Evolutionary conservation across 1,140 invertebrate species (phyloP).

Genomic region (Octopus bimaculoides): DNA sequence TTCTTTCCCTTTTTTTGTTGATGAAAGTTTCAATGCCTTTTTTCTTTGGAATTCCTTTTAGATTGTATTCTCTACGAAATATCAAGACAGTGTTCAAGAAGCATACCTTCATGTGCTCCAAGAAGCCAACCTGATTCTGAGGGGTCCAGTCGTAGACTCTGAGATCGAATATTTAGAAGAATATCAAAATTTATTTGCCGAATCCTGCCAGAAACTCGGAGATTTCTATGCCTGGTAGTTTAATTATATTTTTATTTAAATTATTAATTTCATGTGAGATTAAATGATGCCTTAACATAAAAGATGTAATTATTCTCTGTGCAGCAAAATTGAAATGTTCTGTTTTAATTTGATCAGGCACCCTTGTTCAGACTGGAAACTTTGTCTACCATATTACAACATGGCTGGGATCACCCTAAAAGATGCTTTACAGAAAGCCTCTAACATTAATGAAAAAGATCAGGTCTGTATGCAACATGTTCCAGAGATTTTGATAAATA

Average conservation of each 20-base stretch:
- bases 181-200: slow-evolving; percentile 5
- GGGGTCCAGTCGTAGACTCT: slow-evolving; percentile 27
- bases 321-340: background rate
- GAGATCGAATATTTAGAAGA: background rate
- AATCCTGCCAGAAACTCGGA: slow-evolving; percentile 9
- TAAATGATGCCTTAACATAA: no score
- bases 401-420: slow-evolving; percentile 56
- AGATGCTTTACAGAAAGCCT: slow-evolving; percentile 29
- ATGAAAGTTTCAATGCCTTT: no score
- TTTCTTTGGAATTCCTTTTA: slow-evolving; percentile 8
- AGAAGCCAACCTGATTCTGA: slow-evolving; percentile 68
- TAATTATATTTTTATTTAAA: background rate
- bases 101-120: slow-evolving; percentile 69
- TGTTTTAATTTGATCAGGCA: background rate
- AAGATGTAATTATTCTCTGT: no score
- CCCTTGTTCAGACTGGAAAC: slow-evolving; percentile 60
- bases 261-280: background rate
- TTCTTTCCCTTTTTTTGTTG: no score
- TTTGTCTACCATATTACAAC: slow-evolving; percentile 65
- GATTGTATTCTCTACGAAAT: slow-evolving; percentile 66
- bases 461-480: background rate
- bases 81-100: slow-evolving; percentile 63
- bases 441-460: background rate
- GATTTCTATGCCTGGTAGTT: slow-evolving; percentile 8
- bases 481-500: slow-evolving; percentile 6